Percentiles rank a stretch among this genome's conserved stretches.
These are phyloP conservation scores for Teleiodes luculella DNA, from an alignment of 2,888 invertebrate genomes.

Conservation along the genomic window DNA sequence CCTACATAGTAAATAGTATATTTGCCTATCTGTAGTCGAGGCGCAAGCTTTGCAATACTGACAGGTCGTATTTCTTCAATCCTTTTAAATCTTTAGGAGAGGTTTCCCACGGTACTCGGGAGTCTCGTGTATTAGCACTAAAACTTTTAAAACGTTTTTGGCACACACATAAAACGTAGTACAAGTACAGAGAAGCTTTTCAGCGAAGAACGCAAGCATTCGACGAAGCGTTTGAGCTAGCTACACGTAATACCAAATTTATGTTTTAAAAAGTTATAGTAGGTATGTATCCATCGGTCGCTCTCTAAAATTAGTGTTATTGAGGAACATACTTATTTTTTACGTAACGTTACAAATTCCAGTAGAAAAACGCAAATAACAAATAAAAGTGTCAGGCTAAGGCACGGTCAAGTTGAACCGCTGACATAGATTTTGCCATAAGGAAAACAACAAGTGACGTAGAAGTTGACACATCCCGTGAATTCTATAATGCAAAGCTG, in stretches of 20 bases:
- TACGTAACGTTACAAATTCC: slow-evolving; percentile 12
- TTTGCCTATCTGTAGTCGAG: slow-evolving; percentile 13
- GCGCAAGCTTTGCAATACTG: slow-evolving; percentile 9
- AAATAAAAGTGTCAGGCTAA: slow-evolving; percentile 10
- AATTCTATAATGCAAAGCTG: slow-evolving; percentile 8
- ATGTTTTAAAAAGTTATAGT: slow-evolving; percentile 34
- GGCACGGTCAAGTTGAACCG: slow-evolving; percentile 17
- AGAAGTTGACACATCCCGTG: too few relatives aligned
- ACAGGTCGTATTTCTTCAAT: slow-evolving; percentile 16
- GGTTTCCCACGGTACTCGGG: slow-evolving; percentile 30
- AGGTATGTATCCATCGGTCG: slow-evolving; percentile 25
- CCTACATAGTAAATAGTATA: background rate
- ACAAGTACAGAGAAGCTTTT: slow-evolving; percentile 35
- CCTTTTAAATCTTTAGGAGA: slow-evolving; percentile 25
- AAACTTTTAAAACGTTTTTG: slow-evolving; percentile 43
- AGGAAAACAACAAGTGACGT: too few relatives aligned
- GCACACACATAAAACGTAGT: slow-evolving; percentile 37
- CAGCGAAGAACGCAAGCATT: slow-evolving; percentile 42
- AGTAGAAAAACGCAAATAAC: slow-evolving; percentile 18
- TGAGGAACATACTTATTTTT: slow-evolving; percentile 25
- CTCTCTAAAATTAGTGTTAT: slow-evolving; percentile 18
- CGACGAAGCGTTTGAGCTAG: slow-evolving; percentile 37
- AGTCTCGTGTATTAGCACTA: slow-evolving; percentile 27
- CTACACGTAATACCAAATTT: slow-evolving; percentile 29
- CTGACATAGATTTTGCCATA: slow-evolving; percentile 16